These are phyloP conservation scores for Silurus glanis DNA, from an alignment of 2,113 vertebrate species.

Conservation along the genomic window DNA sequence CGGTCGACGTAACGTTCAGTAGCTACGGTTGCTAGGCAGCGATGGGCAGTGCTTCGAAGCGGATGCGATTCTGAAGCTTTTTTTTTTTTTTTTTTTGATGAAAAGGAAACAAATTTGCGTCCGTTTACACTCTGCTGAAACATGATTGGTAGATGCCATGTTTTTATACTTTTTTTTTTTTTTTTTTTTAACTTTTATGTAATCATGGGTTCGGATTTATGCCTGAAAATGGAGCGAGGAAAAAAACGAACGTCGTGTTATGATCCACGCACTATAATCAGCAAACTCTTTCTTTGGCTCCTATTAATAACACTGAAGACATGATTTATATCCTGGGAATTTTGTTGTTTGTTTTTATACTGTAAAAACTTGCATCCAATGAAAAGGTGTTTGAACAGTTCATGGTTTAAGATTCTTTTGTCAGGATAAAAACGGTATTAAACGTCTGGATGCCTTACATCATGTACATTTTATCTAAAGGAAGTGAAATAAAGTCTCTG, in stretches of 20 bases:
- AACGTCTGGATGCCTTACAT: not conserved
- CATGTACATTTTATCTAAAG: not conserved
- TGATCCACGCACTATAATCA: not conserved
- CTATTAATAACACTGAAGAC: not conserved
- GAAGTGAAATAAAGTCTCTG: slow-evolving; percentile 22
- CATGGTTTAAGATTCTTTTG: not conserved
- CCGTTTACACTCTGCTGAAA: not conserved
- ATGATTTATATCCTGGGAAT: not conserved
- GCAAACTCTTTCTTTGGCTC: not conserved
- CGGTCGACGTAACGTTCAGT: not conserved
- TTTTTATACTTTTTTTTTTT: not conserved
- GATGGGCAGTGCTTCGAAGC: not conserved
- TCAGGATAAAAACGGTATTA: not conserved
- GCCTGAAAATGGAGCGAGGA: not conserved
- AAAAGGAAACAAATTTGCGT: no score
- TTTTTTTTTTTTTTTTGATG: no score
- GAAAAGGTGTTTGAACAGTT: not conserved
- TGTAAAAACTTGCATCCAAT: not conserved
- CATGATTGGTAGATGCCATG: not conserved
- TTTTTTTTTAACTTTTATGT: not conserved
- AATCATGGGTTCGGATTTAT: not conserved
- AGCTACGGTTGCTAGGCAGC: not conserved
- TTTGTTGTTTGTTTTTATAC: not conserved
- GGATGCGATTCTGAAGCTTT: no score
- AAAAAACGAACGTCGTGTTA: not conserved